These are phyloP conservation scores for Hyla sarda DNA, from an alignment of 2,113 vertebrate species.

Conservation along the genomic window DNA sequence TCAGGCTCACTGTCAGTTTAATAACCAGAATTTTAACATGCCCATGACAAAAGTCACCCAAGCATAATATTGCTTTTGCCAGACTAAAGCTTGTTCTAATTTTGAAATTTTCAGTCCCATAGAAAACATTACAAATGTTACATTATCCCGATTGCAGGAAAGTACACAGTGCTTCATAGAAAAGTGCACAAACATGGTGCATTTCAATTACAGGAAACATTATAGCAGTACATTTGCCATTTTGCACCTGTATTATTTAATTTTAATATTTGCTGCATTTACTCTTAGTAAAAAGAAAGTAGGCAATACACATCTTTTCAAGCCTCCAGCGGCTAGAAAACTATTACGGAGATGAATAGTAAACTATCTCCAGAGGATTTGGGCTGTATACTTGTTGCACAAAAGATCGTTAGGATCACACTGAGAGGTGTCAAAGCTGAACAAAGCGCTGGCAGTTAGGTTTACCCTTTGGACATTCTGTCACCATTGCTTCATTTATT, in stretches of 20 bases:
- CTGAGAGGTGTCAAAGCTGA: conserved; percentile 72
- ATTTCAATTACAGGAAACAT: conserved; percentile 62
- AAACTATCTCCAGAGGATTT: conserved; percentile 73
- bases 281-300: conserved; percentile 74
- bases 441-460: conserved; percentile 71
- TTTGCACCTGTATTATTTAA: conserved; percentile 35
- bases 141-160: conserved; percentile 20
- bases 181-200: conserved; percentile 28
- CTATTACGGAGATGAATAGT: conserved; percentile 78
- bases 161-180: conserved; percentile 15
- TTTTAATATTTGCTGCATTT: conserved; percentile 65
- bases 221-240: conserved; percentile 29
- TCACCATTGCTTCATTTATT: not conserved
- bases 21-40: conserved; percentile 69
- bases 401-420: conserved; percentile 74
- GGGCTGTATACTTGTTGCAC: conserved; percentile 72
- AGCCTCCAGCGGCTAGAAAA: conserved; percentile 76
- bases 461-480: conserved; percentile 66
- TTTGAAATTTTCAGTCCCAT: conserved; percentile 63
- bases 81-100: conserved; percentile 64
- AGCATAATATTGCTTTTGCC: conserved; percentile 68
- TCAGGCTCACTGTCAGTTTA: conserved; percentile 66
- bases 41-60: conserved; percentile 67
- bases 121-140: conserved; percentile 62
- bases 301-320: conserved; percentile 76